phyloP scores from a whole-genome alignment of 1,140 invertebrate genomes.

The Drosophila mayri region DNA sequence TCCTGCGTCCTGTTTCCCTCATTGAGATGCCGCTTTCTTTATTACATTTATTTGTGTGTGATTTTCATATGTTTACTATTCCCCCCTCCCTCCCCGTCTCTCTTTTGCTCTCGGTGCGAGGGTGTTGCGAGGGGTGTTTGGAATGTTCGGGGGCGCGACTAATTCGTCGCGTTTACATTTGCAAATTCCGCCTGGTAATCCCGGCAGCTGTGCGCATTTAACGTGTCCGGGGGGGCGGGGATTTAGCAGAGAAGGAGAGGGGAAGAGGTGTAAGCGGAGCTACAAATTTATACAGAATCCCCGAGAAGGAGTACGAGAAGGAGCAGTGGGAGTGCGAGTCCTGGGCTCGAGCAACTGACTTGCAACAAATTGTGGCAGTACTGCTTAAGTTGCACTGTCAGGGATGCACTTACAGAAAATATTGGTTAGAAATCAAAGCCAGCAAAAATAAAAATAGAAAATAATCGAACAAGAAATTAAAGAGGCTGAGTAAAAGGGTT shows the following conservation, averaged over 20 bases:
- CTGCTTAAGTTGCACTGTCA: constrained; percentile 35
- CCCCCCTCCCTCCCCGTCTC: constrained; percentile 3
- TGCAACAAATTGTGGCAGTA: constrained; percentile 67
- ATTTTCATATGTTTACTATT: constrained; percentile 60
- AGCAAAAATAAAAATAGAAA: too few species aligned
- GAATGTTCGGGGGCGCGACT: constrained; percentile 50
- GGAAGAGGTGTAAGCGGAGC: constrained; percentile 14
- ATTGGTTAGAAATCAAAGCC: not conserved
- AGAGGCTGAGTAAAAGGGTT: not conserved
- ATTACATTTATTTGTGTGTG: constrained; percentile 78
- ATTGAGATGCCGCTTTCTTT: constrained; percentile 72
- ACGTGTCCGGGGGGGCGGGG: constrained; percentile 12
- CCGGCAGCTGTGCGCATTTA: constrained; percentile 78
- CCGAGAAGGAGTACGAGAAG: not conserved
- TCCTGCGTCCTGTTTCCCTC: constrained; percentile 23
- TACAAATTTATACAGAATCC: constrained; percentile 31
- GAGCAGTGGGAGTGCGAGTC: not conserved
- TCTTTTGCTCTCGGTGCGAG: not conserved
- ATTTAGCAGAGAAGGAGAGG: not conserved
- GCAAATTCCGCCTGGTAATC: constrained; percentile 69
- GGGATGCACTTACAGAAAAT: not conserved
- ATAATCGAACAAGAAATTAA: not conserved
- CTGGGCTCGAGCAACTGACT: constrained; percentile 49
- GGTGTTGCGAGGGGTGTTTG: constrained; percentile 26
- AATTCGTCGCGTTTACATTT: constrained; percentile 72